phyloP scores from a whole-genome alignment of 35 echinoderm and acorn worm genomes.

The Amphiura filiformis region DNA sequence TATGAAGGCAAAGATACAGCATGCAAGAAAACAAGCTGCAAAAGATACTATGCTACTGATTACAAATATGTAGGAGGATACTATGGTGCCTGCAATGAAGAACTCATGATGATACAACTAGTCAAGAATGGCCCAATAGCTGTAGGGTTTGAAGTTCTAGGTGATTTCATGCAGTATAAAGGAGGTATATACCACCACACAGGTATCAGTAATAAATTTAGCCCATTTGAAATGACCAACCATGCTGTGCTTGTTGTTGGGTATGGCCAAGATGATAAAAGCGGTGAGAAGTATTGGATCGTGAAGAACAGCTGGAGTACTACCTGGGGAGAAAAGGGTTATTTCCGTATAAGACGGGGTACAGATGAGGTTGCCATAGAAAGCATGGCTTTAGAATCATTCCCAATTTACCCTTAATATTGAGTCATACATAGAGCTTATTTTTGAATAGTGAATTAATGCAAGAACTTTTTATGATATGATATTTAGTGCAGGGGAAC shows the following conservation, averaged over 20 bases:
- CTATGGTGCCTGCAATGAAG: conserved; percentile 95
- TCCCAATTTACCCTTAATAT: conserved; percentile 82
- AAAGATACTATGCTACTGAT: conserved; percentile 82
- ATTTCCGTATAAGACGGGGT: conserved; percentile 77
- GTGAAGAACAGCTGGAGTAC: conserved; percentile 95
- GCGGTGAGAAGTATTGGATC: conserved; percentile 81
- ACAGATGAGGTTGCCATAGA: conserved; percentile 88
- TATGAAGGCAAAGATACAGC: conserved; percentile 66
- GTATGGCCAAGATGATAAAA: conserved; percentile 61
- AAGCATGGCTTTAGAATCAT: conserved; percentile 82
- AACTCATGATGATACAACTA: conserved; percentile 80
- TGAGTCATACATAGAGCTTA: too few species aligned
- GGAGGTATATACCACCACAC: conserved; percentile 92
- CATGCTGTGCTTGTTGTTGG: conserved; percentile 86
- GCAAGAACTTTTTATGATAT: too few species aligned
- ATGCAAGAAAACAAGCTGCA: conserved; percentile 65
- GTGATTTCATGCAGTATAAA: conserved; percentile 74
- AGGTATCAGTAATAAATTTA: conserved; percentile 42
- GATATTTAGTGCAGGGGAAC: too few species aligned
- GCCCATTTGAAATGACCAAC: conserved; percentile 88
- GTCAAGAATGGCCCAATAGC: conserved; percentile 91
- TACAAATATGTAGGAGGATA: conserved; percentile 92
- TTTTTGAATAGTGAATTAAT: too few species aligned
- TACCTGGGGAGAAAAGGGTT: conserved; percentile 82
- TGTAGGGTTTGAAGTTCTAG: conserved; percentile 71